Evolutionary conservation across 1,140 invertebrate genomes (phyloP), one percentile per base, ranked within the genome.

Genomic region (Drosophila subpulchrella): DNA sequence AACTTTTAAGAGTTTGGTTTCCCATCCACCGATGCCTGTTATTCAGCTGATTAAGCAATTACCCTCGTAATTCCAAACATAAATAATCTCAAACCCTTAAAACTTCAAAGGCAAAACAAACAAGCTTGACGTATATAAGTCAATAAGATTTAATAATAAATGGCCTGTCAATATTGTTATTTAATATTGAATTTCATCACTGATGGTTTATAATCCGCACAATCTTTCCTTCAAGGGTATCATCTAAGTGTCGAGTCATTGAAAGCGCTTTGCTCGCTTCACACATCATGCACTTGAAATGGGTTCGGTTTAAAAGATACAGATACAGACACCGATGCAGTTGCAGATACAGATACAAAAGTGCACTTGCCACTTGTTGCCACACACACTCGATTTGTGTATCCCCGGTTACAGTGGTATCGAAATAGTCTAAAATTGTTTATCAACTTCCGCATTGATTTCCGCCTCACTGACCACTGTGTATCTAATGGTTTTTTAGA

Each of bases 371-470:
- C 59, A 75, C 73, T 67, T 75, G 71, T 75, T 75, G 54, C 53
- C 41, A 24, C 30, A 36, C 20, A 38, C 17, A 38, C 34, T 30
- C 7, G 12, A 6, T 20, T 17, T 17, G 24, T 20, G 12, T 10
- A 13, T 27, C 6, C 10, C 5, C 24, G 8, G n/a, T 34, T 56
- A 66, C 72, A 54, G 54, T 75, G 60, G 72, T 58, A 38, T 5
- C 13, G 36, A 39, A 41, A 15, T 55, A 36, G 30, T 20, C 42
- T 10, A 65, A 60, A 53, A 34, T 42, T 17, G 36, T 38, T 58
- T 20, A 53, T 66, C 39, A 53, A 75, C 61, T 75, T 75, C 73
- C 73, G 60, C 36, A 30, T 66, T 75, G 53, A 75, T 67, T 75
- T 75, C 72, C 54, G 61, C 36, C 42, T 17, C 3, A 15, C 48